Evolutionary conservation across 2,797 vertebrate genomes (phyloP).

Genomic region (Ctenosaura bakeri): DNA sequence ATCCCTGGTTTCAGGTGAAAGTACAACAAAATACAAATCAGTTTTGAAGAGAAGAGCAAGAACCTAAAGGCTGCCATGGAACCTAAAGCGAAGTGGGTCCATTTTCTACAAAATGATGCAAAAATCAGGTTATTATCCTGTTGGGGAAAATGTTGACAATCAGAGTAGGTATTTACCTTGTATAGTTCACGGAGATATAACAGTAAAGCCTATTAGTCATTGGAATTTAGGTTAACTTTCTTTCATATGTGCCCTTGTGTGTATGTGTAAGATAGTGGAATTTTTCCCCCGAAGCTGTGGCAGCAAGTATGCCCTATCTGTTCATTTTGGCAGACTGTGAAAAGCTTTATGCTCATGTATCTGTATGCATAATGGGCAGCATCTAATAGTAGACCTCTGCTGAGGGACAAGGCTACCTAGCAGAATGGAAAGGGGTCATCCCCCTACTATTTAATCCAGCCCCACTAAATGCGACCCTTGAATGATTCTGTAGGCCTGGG

Average conservation of each 20-base stretch:
- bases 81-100: neutral
- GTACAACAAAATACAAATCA: neutral
- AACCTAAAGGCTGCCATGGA: neutral
- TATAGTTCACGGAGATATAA: neutral
- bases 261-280: neutral
- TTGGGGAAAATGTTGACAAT: neutral
- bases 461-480: neutral
- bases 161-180: neutral
- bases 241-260: neutral
- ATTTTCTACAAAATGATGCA: neutral
- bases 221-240: neutral
- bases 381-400: neutral
- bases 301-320: neutral
- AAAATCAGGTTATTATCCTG: neutral
- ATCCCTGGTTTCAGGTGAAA: neutral
- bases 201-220: too few species aligned
- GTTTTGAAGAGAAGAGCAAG: neutral
- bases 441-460: neutral
- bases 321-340: neutral
- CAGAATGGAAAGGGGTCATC: neutral
- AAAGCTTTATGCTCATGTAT: neutral
- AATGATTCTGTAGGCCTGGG: neutral
- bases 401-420: neutral
- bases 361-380: neutral
- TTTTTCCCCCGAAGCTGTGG: neutral